Base-by-base conservation (phyloP, 2,888 invertebrate genomes). In the Noctua janthina region DNA sequence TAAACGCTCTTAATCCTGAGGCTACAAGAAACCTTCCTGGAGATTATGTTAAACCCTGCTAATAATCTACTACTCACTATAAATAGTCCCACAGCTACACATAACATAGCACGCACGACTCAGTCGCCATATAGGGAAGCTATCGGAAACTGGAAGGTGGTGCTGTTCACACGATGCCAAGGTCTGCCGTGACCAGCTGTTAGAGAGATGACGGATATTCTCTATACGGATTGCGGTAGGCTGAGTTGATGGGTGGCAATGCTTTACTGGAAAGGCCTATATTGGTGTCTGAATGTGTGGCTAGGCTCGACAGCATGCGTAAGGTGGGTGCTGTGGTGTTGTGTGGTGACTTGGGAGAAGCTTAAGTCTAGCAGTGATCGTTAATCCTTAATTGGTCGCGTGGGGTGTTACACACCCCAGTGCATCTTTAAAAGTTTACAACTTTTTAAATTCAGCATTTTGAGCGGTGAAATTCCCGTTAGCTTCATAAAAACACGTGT, bases 81-180 rank as follows among this genome's bases (percentile, higher is more conserved):
- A 70, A 74, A 74, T 68, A 79, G 43, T 10, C 15, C 15, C 11
- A 46, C 20, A 79, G 11, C 54, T 82, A 54, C n/a, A 68, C 6
- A 59, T 69, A 82, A 75, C 15, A 54, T 66, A 76, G 66, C 69
- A 56, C 23, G 64, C 85, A 71, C 76, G 89, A 78, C 67, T 80
- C 81, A 82, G 76, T 78, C 77, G 75, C 89, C 90, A 83, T 87
- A 85, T 89, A 90, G 59, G 86, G 88, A 17, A 72, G 64, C 69
- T 79, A 74, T 79, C 83, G 82, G 87, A 85, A 87, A 87, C 78
- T 87, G 74, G 80, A 79, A 80, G 83, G 77, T 67, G 81, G 68
- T 64, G 80, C 76, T 80, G 81, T 84, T 89, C 85, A 85, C 89
- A 88, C 87, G 87, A 71, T 2, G 79, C 15, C 88, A 87, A 88